These are phyloP conservation scores for Eurytoma californica DNA, from an alignment of 2,888 invertebrate genomes.

Conservation along the genomic window DNA sequence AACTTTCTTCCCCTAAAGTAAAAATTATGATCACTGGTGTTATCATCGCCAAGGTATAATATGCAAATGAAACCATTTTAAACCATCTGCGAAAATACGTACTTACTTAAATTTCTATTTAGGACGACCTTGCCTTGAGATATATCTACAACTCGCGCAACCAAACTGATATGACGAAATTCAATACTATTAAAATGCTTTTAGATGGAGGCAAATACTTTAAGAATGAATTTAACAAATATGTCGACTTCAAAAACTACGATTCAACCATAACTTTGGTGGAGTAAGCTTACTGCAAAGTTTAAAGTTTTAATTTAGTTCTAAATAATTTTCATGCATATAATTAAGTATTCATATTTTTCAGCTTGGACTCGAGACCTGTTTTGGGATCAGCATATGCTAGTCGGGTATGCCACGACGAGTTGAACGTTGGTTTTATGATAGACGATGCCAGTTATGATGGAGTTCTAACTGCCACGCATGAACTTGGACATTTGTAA, in stretches of 20 bases:
- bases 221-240: not conserved
- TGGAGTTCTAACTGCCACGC: slow-evolving; percentile 33
- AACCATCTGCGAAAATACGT: too few species aligned
- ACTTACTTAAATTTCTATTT: slow-evolving; percentile 5
- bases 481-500: slow-evolving; percentile 54
- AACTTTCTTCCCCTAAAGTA: slow-evolving; percentile 24
- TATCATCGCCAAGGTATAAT: slow-evolving; percentile 42
- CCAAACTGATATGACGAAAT: not conserved
- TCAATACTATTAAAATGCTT: not conserved
- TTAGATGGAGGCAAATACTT: slow-evolving; percentile 16
- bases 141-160: slow-evolving; percentile 25
- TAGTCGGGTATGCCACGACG: slow-evolving; percentile 6
- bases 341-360: not conserved
- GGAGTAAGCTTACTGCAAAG: slow-evolving; percentile 3
- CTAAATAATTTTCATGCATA: not conserved
- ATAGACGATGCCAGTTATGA: slow-evolving; percentile 32
- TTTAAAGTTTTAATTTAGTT: not conserved
- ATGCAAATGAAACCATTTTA: too few species aligned
- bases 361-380: too few species aligned
- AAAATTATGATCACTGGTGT: slow-evolving; percentile 38
- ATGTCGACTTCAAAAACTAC: slow-evolving; percentile 39
- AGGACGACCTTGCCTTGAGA: slow-evolving; percentile 32
- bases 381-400: slow-evolving; percentile 16
- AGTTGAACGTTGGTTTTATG: slow-evolving; percentile 27
- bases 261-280: slow-evolving; percentile 34